These are phyloP conservation scores for Epinephelus lanceolatus DNA, from an alignment of 2,113 vertebrate species.

Conservation along the genomic window DNA sequence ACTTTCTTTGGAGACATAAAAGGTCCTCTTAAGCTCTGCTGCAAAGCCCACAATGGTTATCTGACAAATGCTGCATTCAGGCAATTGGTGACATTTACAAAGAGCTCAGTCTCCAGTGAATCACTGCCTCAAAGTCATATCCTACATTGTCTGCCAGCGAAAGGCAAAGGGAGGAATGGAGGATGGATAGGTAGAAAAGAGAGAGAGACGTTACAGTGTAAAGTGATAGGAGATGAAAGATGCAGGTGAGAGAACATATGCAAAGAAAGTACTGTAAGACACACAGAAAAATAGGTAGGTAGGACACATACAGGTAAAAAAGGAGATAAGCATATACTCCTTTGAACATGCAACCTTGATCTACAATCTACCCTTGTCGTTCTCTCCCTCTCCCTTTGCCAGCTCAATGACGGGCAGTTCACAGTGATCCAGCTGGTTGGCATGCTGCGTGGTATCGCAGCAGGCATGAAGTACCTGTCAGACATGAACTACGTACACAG, in stretches of 20 bases:
- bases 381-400: conserved; percentile 45
- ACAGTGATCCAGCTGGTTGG: conserved; percentile 98
- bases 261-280: conserved; percentile 6
- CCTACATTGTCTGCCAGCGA: conserved; percentile 56
- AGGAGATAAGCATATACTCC: background rate
- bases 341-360: conserved; percentile 50
- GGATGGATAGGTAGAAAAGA: conserved; percentile 12
- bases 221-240: conserved; percentile 17
- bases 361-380: conserved; percentile 21
- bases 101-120: conserved; percentile 67
- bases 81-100: conserved; percentile 73
- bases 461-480: conserved; percentile 97
- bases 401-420: conserved; percentile 98
- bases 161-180: background rate
- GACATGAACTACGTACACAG: conserved; percentile 99
- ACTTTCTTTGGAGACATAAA: conserved; percentile 45
- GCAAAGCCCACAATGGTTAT: conserved; percentile 28
- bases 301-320: conserved; percentile 16
- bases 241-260: background rate
- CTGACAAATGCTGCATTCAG: conserved; percentile 56
- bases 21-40: conserved; percentile 45
- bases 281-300: conserved; percentile 9
- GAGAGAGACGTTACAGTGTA: background rate
- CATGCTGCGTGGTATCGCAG: conserved; percentile 95
- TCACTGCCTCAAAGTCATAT: conserved; percentile 68